phyloP scores from a whole-genome alignment of 2,888 invertebrate species.

The Sphinx pinastri region DNA sequence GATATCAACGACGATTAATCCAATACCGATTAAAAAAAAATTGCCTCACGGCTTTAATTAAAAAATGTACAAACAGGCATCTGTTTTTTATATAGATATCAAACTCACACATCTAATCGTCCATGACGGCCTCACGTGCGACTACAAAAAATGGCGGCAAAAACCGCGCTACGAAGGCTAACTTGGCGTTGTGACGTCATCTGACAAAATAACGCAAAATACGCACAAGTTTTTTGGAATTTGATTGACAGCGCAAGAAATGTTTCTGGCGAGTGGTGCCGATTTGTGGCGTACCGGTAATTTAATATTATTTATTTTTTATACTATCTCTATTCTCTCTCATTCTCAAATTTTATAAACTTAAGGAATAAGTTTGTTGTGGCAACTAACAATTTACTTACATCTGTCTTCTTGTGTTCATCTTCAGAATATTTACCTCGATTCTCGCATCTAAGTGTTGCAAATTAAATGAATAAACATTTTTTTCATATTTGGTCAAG shows the following conservation, averaged over 20 bases:
- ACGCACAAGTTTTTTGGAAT: constrained; percentile 25
- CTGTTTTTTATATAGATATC: constrained; percentile 19
- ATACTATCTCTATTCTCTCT: too few relatives aligned
- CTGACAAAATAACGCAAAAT: constrained; percentile 2
- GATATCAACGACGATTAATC: not conserved
- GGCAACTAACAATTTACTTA: not conserved
- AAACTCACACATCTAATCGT: constrained; percentile 24
- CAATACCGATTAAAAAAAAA: constrained; percentile 22
- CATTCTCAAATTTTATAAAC: too few relatives aligned
- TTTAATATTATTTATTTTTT: constrained; percentile 14
- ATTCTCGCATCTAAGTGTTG: too few relatives aligned
- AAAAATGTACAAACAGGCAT: constrained; percentile 21
- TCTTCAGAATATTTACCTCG: not conserved
- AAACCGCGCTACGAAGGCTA: constrained; percentile 26
- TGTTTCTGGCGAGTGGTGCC: not conserved
- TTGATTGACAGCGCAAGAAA: constrained; percentile 34
- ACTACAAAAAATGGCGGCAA: constrained; percentile 16
- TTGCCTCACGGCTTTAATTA: not conserved
- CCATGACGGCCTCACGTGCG: constrained; percentile 23
- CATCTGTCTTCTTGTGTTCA: not conserved
- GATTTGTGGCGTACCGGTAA: constrained; percentile 13
- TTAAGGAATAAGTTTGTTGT: too few relatives aligned
- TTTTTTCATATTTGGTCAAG: too few relatives aligned
- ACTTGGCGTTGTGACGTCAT: constrained; percentile 10
- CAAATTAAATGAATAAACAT: too few relatives aligned